These are phyloP conservation scores for Dugesia japonica DNA, from an alignment of 2,888 invertebrate species.

Conservation along the genomic window DNA sequence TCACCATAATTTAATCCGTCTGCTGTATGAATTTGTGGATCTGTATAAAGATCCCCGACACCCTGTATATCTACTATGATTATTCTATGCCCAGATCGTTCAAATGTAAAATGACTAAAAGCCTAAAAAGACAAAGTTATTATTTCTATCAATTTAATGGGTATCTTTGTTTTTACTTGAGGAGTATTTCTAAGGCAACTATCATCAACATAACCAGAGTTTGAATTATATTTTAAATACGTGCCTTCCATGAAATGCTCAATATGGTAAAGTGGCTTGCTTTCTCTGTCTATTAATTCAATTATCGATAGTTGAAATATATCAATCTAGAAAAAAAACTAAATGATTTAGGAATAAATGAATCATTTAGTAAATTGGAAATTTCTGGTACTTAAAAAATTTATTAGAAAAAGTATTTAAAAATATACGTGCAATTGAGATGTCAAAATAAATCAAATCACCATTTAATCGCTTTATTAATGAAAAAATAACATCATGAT, in stretches of 20 bases:
- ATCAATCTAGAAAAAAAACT: slow-evolving; percentile 47
- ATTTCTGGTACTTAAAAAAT: too few relatives aligned
- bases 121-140: slow-evolving; percentile 48
- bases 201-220: slow-evolving; percentile 53
- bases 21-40: slow-evolving; percentile 53
- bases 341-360: too few relatives aligned
- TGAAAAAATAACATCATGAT: too few relatives aligned
- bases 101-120: slow-evolving; percentile 54
- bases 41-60: slow-evolving; percentile 53
- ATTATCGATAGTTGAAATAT: slow-evolving; percentile 53
- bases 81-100: slow-evolving; percentile 52
- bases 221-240: slow-evolving; percentile 54
- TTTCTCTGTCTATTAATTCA: slow-evolving; percentile 50
- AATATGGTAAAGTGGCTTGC: slow-evolving; percentile 49
- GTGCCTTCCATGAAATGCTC: slow-evolving; percentile 54
- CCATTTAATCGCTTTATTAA: too few relatives aligned
- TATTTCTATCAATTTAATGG: neutral
- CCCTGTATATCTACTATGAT: slow-evolving; percentile 54
- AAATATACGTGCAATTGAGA: too few relatives aligned
- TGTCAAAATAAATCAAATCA: too few relatives aligned
- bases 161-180: slow-evolving; percentile 42
- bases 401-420: too few relatives aligned
- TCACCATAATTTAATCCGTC: slow-evolving; percentile 51
- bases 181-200: slow-evolving; percentile 49
- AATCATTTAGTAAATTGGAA: too few relatives aligned